Percentiles rank a stretch among this genome's conserved stretches.
Conservation (phyloP, 2,113 vertebrate genomes). For the Pterocles gutturalis region DNA sequence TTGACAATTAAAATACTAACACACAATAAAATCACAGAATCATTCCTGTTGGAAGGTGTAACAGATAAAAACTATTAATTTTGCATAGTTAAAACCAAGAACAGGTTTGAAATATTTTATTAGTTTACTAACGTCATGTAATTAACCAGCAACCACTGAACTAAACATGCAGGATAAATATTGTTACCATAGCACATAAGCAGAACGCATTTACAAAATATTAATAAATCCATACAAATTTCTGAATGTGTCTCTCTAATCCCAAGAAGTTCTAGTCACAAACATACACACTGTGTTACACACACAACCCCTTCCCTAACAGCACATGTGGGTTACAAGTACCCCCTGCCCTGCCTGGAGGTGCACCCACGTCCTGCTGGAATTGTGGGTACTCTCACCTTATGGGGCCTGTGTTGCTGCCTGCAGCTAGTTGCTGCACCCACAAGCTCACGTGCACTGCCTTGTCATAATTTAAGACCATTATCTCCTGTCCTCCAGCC, state of each 20-base stretch:
- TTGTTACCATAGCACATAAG: not conserved
- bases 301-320: not conserved
- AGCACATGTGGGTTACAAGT: not conserved
- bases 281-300: not conserved
- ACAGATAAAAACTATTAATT: not conserved
- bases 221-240: not conserved
- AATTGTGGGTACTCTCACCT: not conserved
- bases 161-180: not conserved
- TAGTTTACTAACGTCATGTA: not conserved
- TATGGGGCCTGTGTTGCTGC: not conserved
- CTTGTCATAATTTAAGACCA: not conserved
- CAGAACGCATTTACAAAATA: not conserved
- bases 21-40: not conserved
- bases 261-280: not conserved
- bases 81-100: not conserved
- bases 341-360: too few relatives aligned
- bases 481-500: not conserved
- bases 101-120: not conserved
- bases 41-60: not conserved
- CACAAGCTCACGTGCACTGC: rapidly evolving
- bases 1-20: not conserved
- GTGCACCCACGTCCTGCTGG: too few relatives aligned
- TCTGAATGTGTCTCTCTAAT: not conserved
- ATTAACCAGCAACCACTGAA: not conserved
- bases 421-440: not conserved